A percentile compares a stretch with the other conserved stretches of the same genome.
phyloP scores from a whole-genome alignment of 2,113 vertebrate species.

The Pterocles burchelli region DNA sequence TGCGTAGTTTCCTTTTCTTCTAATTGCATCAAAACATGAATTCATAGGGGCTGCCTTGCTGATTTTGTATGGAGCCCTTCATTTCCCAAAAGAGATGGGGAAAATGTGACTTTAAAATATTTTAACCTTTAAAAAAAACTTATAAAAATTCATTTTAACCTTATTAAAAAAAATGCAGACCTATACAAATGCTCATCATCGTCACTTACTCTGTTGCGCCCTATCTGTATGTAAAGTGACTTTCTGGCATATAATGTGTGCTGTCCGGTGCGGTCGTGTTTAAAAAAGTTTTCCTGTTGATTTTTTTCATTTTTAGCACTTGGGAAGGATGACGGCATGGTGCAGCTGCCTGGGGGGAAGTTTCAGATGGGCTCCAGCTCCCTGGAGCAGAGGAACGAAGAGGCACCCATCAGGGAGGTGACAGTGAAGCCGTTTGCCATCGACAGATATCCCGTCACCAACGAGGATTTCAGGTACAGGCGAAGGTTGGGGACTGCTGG shows the following conservation, averaged over 20 bases:
- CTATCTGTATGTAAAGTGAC: accelerated
- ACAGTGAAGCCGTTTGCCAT: slow-evolving; percentile 80
- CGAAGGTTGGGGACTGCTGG: accelerated
- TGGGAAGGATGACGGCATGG: slow-evolving; percentile 63
- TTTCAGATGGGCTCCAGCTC: slow-evolving; percentile 83
- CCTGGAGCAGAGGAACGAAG: slow-evolving; percentile 77
- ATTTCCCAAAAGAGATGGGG: not conserved
- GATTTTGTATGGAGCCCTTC: not conserved
- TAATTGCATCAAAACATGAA: accelerated
- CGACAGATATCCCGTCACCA: slow-evolving; percentile 87
- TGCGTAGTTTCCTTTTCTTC: not conserved
- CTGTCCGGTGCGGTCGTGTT: accelerated
- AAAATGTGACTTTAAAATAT: not conserved
- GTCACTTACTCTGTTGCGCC: accelerated
- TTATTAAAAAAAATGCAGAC: accelerated
- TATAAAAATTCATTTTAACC: too few relatives aligned
- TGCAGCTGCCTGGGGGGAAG: slow-evolving; percentile 80
- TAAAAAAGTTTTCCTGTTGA: accelerated
- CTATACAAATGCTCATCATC: accelerated
- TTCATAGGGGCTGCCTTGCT: not conserved
- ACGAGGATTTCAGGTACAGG: slow-evolving; percentile 87
- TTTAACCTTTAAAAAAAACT: not conserved
- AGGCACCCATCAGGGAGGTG: slow-evolving; percentile 76
- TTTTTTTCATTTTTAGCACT: not conserved
- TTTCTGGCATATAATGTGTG: accelerated